These are phyloP conservation scores for Numenius arquata DNA, from an alignment of 2,113 vertebrate species.

Conservation along the genomic window DNA sequence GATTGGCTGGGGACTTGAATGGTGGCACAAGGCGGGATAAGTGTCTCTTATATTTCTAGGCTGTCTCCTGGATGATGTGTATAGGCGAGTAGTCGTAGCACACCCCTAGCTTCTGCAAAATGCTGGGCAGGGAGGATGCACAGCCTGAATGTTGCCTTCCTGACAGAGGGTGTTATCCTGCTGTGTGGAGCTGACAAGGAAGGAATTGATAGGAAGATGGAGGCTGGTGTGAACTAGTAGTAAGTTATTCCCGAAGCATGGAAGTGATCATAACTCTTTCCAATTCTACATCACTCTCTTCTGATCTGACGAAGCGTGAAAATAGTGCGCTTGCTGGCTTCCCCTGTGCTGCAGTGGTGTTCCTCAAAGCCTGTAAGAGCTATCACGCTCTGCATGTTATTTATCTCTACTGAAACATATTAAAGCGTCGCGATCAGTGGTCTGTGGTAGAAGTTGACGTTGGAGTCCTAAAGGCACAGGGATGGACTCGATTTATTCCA, in stretches of 20 bases:
- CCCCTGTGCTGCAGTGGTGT: background rate
- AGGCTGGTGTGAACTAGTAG: background rate
- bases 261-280: background rate
- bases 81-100: background rate
- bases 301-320: background rate
- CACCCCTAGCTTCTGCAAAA: background rate
- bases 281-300: background rate
- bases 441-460: background rate
- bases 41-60: background rate
- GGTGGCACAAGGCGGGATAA: background rate
- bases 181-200: background rate
- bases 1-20: background rate
- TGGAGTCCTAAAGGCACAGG: background rate
- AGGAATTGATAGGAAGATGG: background rate
- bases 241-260: background rate
- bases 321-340: background rate
- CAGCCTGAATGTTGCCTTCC: background rate
- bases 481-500: background rate
- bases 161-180: background rate
- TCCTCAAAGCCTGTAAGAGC: background rate
- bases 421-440: background rate
- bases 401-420: background rate
- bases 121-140: background rate
- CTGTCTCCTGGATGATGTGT: background rate
- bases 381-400: background rate